Base-by-base conservation (phyloP, 2,113 vertebrate genomes). In the Nyctibius bracteatus region DNA sequence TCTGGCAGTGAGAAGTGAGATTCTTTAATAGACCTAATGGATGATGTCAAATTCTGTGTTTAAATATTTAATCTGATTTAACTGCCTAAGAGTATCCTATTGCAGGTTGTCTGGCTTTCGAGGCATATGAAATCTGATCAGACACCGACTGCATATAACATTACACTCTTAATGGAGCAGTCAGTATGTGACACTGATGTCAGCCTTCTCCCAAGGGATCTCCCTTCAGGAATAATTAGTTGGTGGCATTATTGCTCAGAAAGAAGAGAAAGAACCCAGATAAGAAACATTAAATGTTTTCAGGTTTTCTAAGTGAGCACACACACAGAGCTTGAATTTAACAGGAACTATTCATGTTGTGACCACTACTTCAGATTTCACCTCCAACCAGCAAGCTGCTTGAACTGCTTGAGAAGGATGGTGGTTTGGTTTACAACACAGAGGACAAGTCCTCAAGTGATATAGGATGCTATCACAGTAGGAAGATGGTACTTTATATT, bases 11-110 rank as follows among this genome's bases (percentile, higher is more conserved):
- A 90, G 46, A 89, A 75, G 31, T 73, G 58, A 77, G 54, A 82
- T 44, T 52, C 58, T 80, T 81, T 82, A 55, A 59, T 6, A 86
- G 46, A 46, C 30, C 5, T 83, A 86, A 74, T 74, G 63, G 61
- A 77, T 54, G 31, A 89, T 63, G 85, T 92, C 47, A 83, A 90
- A 78, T 55, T 77, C 85, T 41, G 2, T 28, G 35, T 88, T 93
- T 94, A 95, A 96, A 90, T 92, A 92, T 92, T 94, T 81, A 33
- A 95, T 86, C 55, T 43, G 21, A 51, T 83, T 81, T 80, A 74
- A 90, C 46, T 81, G 47, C 59, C 72, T 57, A 19, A 35, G 54
- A 70, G 63, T 86, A 88, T 88, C 57, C 35, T 44, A 21, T 89
- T 88, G 85, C 81, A 86, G n/a, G 21, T 6, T 73, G 37, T 80